phyloP scores from a whole-genome alignment of 1,140 invertebrate species.

The Acromyrmex echinatior region DNA sequence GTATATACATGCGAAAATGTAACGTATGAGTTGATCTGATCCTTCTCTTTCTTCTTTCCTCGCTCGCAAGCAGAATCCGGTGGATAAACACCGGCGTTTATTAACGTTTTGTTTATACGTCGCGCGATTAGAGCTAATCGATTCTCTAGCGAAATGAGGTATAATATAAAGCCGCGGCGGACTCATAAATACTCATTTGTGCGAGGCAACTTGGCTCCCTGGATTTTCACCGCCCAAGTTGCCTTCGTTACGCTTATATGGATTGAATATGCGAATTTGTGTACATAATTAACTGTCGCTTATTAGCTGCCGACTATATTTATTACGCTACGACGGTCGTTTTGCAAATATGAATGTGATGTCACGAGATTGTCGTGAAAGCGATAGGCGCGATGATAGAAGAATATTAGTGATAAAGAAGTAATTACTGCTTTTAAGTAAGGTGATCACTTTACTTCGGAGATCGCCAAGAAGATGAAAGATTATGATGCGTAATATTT shows the following conservation, averaged over 20 bases:
- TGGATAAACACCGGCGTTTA: slow-evolving; percentile 64
- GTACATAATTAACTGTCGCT: slow-evolving; percentile 67
- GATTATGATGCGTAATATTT: slow-evolving; percentile 30
- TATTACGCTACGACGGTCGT: slow-evolving; percentile 45
- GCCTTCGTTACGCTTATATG: slow-evolving; percentile 80
- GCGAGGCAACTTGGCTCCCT: slow-evolving; percentile 50
- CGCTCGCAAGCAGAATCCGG: slow-evolving; percentile 27
- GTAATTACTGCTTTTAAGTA: slow-evolving; percentile 29
- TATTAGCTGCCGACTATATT: slow-evolving; percentile 66
- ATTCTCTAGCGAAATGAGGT: slow-evolving; percentile 77
- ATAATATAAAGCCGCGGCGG: slow-evolving; percentile 79
- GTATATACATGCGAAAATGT: neutral
- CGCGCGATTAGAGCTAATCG: slow-evolving; percentile 82
- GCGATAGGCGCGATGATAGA: slow-evolving; percentile 29
- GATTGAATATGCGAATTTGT: slow-evolving; percentile 67
- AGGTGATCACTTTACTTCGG: slow-evolving; percentile 17
- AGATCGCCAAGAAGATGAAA: neutral
- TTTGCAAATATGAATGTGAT: slow-evolving; percentile 9
- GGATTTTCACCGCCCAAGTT: slow-evolving; percentile 74
- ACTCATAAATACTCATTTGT: slow-evolving; percentile 85
- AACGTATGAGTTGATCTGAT: slow-evolving; percentile 3
- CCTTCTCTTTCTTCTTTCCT: slow-evolving; percentile 29
- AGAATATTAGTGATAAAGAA: slow-evolving; percentile 24
- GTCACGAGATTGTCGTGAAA: slow-evolving; percentile 12
- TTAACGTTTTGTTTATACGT: slow-evolving; percentile 80